Evolutionary conservation across 2,888 invertebrate species (phyloP).

Genomic region (Rotaria sp.): DNA sequence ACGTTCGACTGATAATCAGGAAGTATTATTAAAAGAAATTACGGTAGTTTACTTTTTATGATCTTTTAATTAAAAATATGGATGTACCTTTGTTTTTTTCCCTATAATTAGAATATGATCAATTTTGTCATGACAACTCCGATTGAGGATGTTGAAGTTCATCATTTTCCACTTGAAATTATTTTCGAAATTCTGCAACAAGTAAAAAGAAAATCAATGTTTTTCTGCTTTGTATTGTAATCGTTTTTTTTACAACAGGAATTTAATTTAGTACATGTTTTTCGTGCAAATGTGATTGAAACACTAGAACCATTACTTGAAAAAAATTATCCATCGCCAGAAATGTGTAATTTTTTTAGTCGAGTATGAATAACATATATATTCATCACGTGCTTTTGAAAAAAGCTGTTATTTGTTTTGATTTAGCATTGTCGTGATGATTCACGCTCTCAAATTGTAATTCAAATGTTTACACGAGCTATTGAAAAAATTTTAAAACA

Average conservation of each 20-base stretch:
- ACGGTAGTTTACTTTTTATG: constrained; percentile 59
- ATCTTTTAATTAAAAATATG: constrained; percentile 38
- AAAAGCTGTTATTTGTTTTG: constrained; percentile 43
- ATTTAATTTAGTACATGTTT: constrained; percentile 44
- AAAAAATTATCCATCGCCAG: constrained; percentile 61
- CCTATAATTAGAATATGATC: constrained; percentile 64
- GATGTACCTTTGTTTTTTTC: neutral
- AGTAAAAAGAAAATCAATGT: constrained; percentile 46
- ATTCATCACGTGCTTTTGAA: neutral
- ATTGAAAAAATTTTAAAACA: constrained; percentile 71
- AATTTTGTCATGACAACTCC: constrained; percentile 69
- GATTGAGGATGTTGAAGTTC: constrained; percentile 69
- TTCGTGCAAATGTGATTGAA: constrained; percentile 56
- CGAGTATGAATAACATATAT: constrained; percentile 50
- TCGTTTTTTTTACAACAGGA: constrained; percentile 7
- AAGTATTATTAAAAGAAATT: constrained; percentile 69
- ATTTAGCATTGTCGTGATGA: constrained; percentile 63
- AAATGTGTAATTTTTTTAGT: constrained; percentile 62
- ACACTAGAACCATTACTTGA: constrained; percentile 66
- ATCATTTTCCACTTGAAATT: constrained; percentile 67
- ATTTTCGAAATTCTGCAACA: constrained; percentile 66
- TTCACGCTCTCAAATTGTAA: constrained; percentile 65
- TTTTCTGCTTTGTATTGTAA: neutral
- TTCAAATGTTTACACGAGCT: constrained; percentile 67
- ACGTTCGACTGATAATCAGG: constrained; percentile 64